Evolutionary conservation across 2,113 vertebrate species (phyloP).

Genomic region (Marcusenius ussheri): DNA sequence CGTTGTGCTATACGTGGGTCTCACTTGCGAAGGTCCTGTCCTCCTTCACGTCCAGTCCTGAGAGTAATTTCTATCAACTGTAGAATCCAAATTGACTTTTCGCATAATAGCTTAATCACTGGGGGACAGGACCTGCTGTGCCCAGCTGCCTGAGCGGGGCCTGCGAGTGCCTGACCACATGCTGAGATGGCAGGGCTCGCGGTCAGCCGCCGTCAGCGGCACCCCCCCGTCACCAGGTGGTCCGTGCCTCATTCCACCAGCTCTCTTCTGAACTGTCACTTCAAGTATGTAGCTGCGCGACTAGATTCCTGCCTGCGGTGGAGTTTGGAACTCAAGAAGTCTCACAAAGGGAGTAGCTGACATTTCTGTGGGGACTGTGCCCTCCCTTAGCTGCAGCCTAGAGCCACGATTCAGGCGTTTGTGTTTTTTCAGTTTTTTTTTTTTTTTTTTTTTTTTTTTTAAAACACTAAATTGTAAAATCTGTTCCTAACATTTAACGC

Average conservation of each 20-base stretch:
- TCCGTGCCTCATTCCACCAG: background rate
- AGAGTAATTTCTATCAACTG: background rate
- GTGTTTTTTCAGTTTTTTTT: background rate
- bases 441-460: background rate
- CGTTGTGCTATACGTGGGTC: too few species aligned
- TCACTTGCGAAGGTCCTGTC: background rate
- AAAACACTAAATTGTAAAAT: background rate
- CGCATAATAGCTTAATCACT: background rate
- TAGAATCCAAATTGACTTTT: background rate
- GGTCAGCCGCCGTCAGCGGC: background rate
- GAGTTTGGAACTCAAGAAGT: background rate
- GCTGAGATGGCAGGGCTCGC: background rate
- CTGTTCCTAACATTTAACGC: background rate
- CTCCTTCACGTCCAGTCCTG: background rate
- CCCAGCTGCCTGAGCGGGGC: background rate
- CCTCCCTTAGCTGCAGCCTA: background rate
- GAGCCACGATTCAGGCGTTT: background rate
- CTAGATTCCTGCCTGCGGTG: background rate
- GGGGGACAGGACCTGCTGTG: background rate
- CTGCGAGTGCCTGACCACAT: background rate
- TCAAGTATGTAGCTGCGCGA: background rate
- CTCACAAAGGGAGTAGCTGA: background rate
- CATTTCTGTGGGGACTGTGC: background rate
- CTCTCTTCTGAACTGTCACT: background rate
- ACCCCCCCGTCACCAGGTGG: background rate